Evolutionary conservation across 2,888 invertebrate species (phyloP), one percentile per base, ranked within the genome.

Genomic region (Pollenia labialis): DNA sequence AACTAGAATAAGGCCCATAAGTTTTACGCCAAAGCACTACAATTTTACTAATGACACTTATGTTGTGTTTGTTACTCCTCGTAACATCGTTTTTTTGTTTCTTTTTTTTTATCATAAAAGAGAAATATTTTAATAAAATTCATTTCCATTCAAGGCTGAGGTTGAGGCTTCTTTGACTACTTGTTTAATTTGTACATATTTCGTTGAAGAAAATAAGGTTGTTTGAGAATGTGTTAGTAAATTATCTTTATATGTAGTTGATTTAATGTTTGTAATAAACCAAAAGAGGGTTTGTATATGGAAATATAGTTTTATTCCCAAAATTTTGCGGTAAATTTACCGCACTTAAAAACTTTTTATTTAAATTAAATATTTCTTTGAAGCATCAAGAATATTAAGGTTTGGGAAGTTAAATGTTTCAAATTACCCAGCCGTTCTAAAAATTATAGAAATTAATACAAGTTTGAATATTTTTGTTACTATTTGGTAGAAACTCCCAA

Each of bases 11-110:
- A 54, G 46, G 18, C 32, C 23, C 44, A 66, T 32, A 16, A 58
- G 14, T 42, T 68, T n/a, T 69, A 32, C 32, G 14, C 69, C 23
- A 58, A 79, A 58, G 40, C 44, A 66, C 77, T 50, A 71, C 52
- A 71, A 64, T 40, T n/a, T 69, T 46, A 46, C 62, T 72, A 77
- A 83, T 83, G 77, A 72, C 77, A 83, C 83, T 83, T 77, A 56
- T 71, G 77, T 66, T 77, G 46, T 79, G 60, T 56, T 74, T 79
- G 60, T 56, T 74, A 66, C 68, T 75, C 23, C 52, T 68, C 18
- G 10, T 68, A 74, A 74, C 66, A 81, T 74, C 32, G 3, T 32
- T 32, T 50, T 58, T 50, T 68, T 52, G n/a, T 71, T n/a, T 40
- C 8, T 52, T 42, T 11, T 74, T 16, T 40, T 69, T 40, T 32